Evolutionary conservation across 2,797 vertebrate genomes (phyloP).

Genomic region (Manis javanica): DNA sequence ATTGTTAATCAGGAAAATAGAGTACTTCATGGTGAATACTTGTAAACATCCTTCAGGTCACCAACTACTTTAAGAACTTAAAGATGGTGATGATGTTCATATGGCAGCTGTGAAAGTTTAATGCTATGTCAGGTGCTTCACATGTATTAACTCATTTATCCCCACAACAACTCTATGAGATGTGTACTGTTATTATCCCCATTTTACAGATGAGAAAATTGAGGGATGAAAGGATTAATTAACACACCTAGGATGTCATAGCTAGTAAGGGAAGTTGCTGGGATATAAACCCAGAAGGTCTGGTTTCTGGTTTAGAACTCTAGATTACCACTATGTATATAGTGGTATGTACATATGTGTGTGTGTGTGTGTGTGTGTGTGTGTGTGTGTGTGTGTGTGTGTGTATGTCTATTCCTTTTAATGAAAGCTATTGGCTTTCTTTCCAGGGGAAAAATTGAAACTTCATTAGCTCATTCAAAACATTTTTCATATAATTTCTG

Average conservation of each 20-base stretch:
- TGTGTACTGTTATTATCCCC: background rate
- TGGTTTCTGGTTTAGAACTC: background rate
- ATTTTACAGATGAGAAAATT: constrained; percentile 38
- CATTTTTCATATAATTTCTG: background rate
- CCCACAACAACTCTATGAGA: background rate
- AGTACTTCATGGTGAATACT: background rate
- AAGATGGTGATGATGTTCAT: background rate
- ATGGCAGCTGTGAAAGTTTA: background rate
- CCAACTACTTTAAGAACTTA: background rate
- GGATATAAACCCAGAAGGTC: background rate
- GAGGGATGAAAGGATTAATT: background rate
- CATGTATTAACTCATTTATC: background rate
- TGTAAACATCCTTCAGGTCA: background rate
- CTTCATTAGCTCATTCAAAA: background rate
- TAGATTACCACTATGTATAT: too few relatives aligned
- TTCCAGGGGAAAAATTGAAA: background rate
- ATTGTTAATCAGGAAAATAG: background rate
- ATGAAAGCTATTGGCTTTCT: background rate
- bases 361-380: too few relatives aligned
- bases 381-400: too few relatives aligned
- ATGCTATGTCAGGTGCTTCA: background rate
- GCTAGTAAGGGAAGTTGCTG: background rate
- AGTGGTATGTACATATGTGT: too few relatives aligned
- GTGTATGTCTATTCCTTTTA: background rate
- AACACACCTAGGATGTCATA: background rate